Evolutionary conservation across 2,888 invertebrate genomes (phyloP), one percentile per base, ranked within the genome.

Genomic region (Papilio elwesi): DNA sequence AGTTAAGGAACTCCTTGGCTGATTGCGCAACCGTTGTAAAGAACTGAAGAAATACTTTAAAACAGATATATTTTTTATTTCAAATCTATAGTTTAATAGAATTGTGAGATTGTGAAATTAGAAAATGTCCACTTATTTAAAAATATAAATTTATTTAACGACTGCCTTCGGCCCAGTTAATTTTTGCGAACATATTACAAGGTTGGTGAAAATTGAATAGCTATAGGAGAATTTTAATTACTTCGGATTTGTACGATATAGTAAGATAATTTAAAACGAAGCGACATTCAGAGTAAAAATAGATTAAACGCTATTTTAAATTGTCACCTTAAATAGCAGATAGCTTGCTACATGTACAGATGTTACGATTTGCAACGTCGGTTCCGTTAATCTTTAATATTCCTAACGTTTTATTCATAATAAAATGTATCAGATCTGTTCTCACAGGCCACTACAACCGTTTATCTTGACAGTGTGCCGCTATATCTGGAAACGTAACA

Each of bases 21-120:
- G 67, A 67, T 67, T 67, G 67, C 53, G 67, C 53, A 67, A 67
- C 53, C 53, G 53, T 67, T 53, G 67, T 16, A 38, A 55, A 67
- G 67, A 67, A 67, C 16, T 47, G 13, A 16, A 67, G 43, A 43
- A 47, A 13, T 62, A 67, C 67, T 55, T 55, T 67, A 67, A 67
- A 67, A 67, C 52, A 55, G 57, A 57, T 55, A 47, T 67, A 16
- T 67, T 55, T 55, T 47, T 67, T 47, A 38, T 47, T 67, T 15
- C 6, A 10, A 53, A 66, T 38, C 59, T 13, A 36, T 36, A 36
- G 5, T 57, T 57, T 38, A 10, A 53, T 53, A 53, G 15, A 53
- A 10, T 53, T 53, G 13, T n/a, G 52, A 52, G n/a, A 52, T 52
- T 6, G n/a, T 6, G n/a, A n/a, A n/a, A n/a, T n/a, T 15, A 6